Base-by-base conservation (phyloP, 2,113 vertebrate species). In the Triplophysa tibetana region DNA sequence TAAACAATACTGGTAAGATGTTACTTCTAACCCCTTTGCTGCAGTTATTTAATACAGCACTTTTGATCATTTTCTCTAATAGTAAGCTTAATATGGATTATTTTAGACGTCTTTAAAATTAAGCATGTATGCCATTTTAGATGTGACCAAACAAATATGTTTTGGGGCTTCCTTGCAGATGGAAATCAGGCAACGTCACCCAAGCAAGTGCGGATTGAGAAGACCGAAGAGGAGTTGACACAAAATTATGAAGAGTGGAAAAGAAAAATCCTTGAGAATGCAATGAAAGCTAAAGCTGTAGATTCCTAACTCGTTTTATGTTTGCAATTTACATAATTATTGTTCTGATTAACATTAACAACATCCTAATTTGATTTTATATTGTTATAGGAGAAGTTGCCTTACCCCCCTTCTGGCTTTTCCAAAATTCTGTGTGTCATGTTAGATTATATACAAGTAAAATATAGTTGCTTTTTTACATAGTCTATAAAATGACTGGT, bases 181-280 rank as follows among this genome's bases (percentile, higher is more conserved):
- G 88, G 90, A 2, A 79, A 88, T 1, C 82, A 84, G n/a, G 87
- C 90, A 19, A 65, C 56, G 0, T 86, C 88, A 38, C 61, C 77
- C 52, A 94, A 95, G 81, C 88, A 38, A 14, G 80, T 81, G 12
- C 89, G 89, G 23, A n/a, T 67, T 5, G 86, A 77, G 4, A 84
- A 86, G 24, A 50, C 75, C 8, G 84, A 90, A 67, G 86, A 78
- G 23, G 90, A 91, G 52, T 79, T 70, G 9, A 85, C 84, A 10
- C 89, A 91, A 69, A 93, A 94, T 80, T 96, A 96, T 64, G 94
- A 96, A 85, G 94, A 94, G 81, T 96, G 95, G 95, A 95, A 94
- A 85, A 93, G 86, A 86, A 93, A 87, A 76, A 95, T 96, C 84
- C 85, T 96, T 66, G 94, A 95, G 90, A 96, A 95, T 0, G 95